These are phyloP conservation scores for Epistrophe eligans DNA, from an alignment of 2,888 invertebrate species.

Conservation along the genomic window DNA sequence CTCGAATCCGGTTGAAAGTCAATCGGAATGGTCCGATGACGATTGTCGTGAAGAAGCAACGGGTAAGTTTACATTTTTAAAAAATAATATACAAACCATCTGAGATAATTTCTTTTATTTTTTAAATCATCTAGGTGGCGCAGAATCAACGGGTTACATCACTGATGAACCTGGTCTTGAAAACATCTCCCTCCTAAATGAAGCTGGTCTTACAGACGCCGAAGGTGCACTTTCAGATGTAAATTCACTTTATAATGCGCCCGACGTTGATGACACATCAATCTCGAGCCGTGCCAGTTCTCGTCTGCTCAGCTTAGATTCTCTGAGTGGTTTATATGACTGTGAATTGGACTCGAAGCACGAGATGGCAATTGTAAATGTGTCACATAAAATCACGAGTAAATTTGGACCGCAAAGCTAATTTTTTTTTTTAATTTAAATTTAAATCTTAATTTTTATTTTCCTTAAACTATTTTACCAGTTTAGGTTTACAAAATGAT, in stretches of 20 bases:
- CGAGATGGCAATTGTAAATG: constrained; percentile 84
- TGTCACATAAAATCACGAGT: constrained; percentile 84
- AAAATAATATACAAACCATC: background rate
- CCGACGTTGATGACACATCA: constrained; percentile 89
- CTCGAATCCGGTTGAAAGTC: constrained; percentile 87
- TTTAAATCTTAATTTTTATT: constrained; percentile 34
- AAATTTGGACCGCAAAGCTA: constrained; percentile 83
- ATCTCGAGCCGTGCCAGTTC: constrained; percentile 94
- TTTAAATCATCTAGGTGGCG: constrained; percentile 82
- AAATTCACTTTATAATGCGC: constrained; percentile 91
- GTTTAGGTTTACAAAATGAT: constrained; percentile 58
- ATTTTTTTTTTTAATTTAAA: constrained; percentile 46
- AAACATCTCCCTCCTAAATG: constrained; percentile 93
- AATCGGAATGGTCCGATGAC: constrained; percentile 92
- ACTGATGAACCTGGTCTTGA: constrained; percentile 94
- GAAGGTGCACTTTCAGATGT: constrained; percentile 95
- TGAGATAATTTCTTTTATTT: background rate
- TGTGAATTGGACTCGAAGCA: constrained; percentile 85
- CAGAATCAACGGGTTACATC: constrained; percentile 92
- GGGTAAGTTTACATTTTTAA: constrained; percentile 79
- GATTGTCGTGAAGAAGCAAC: constrained; percentile 87
- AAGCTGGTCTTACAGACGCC: constrained; percentile 93
- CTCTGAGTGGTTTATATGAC: constrained; percentile 92
- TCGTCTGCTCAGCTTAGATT: constrained; percentile 91
- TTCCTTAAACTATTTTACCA: constrained; percentile 40